These are phyloP conservation scores for Onychomys arenicola DNA, from an alignment of 2,797 vertebrate species.

Conservation along the genomic window DNA sequence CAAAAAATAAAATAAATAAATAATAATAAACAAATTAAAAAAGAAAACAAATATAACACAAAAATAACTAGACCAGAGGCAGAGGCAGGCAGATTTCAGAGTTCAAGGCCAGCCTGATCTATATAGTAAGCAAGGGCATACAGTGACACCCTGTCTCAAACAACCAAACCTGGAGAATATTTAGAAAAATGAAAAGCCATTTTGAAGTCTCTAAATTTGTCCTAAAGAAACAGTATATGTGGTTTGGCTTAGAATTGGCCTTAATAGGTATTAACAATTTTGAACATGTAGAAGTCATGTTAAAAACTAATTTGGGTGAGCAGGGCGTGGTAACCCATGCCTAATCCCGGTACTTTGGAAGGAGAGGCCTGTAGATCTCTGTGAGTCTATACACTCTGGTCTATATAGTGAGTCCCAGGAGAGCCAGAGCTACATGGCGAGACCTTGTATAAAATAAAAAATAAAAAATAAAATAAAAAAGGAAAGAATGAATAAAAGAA, in stretches of 20 bases:
- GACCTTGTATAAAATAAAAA: neutral
- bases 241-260: neutral
- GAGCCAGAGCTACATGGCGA: neutral
- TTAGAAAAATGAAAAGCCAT: neutral
- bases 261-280: conserved; percentile 31
- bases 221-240: neutral
- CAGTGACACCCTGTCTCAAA: neutral
- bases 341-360: neutral
- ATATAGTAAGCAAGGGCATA: neutral
- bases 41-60: neutral
- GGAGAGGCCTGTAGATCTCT: neutral
- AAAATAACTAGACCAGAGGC: neutral
- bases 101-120: neutral
- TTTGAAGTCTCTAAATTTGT: conserved; percentile 30
- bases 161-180: neutral
- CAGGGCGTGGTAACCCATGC: no score
- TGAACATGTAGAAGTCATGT: conserved; percentile 54
- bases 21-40: neutral
- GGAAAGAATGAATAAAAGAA: neutral
- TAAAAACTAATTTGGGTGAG: neutral
- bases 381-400: neutral
- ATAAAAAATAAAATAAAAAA: neutral
- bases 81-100: neutral
- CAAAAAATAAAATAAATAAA: neutral
- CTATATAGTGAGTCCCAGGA: neutral